Base-by-base conservation (phyloP, 1,140 invertebrate species). In the Lycorma delicatula region DNA sequence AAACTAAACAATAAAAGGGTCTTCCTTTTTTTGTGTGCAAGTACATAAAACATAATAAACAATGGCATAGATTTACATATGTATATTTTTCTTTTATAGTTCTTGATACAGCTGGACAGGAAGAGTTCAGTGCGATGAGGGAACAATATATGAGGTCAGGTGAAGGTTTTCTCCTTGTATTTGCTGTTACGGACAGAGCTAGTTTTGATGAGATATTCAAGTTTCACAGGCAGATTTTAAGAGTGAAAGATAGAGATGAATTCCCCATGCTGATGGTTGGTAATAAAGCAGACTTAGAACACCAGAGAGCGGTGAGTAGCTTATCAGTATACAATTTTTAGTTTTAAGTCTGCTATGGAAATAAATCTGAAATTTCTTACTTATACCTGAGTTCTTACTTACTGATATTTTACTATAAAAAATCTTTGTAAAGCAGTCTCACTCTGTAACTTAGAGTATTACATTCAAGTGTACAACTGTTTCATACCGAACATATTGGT, bases 61-160 rank as follows among this genome's bases (percentile, higher is more conserved):
- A n/a, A n/a, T n/a, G n/a, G n/a, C n/a, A n/a, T 36, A 18, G n/a
- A 28, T 52, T 51, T 6, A n/a, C 26, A 26, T 41, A 16, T 58
- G 51, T 51, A 23, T 58, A 51, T 22, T 47, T 70, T 63, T 60
- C 46, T 2, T 44, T 64, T 71, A 16, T 63, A 91, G 90, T 98
- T 69, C 74, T 98, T 65, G 95, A 98, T 71, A 98, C 95, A 13
- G 95, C 95, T 29, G 95, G 95, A 0, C 95, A 98, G 74, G 95
- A 98, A 67, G 95, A 98, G 74, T 98, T 97, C 71, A 94, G 92
- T 71, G 93, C 93, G 4, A 97, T 97, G 93, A 78, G 93, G 52
- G 93, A 97, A 72, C 91, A 95, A 70, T 95, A 95, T 72, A 95
- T 96, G 92, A 76, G 92, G 57, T 93, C 91, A 1, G 95, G 95